Percentiles rank a stretch among this genome's conserved stretches.
phyloP scores from a whole-genome alignment of 2,888 invertebrate species.

The Pandemis cinnamomeana region DNA sequence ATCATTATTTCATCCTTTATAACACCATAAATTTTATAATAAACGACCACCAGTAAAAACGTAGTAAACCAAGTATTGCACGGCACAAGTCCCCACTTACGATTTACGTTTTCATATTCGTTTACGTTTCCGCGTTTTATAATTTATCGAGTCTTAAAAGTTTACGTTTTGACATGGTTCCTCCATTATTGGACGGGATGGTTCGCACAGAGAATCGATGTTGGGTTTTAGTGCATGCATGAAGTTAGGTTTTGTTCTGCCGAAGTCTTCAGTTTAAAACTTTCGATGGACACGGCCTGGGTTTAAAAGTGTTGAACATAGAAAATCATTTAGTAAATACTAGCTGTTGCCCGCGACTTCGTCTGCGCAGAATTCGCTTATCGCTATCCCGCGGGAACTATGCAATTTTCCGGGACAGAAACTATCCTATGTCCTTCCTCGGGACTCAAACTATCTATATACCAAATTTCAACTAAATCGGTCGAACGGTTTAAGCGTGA shows the following conservation, averaged over 20 bases:
- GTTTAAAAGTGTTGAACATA: background rate
- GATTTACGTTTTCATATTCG: slow-evolving; percentile 50
- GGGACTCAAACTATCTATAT: too few relatives aligned
- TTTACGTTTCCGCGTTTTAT: slow-evolving; percentile 25
- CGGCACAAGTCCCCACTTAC: slow-evolving; percentile 56
- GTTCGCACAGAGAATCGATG: background rate
- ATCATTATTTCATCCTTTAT: slow-evolving; percentile 80
- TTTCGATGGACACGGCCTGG: background rate
- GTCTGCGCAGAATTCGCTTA: too few relatives aligned
- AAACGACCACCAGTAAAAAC: slow-evolving; percentile 75
- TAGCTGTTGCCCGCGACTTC: too few relatives aligned
- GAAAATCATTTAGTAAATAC: too few relatives aligned
- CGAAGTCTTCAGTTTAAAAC: background rate
- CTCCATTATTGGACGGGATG: slow-evolving; percentile 14
- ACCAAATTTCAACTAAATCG: too few relatives aligned
- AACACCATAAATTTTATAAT: slow-evolving; percentile 80
- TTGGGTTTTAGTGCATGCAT: background rate
- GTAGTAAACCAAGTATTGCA: slow-evolving; percentile 71
- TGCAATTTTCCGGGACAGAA: too few relatives aligned
- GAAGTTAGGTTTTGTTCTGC: background rate
- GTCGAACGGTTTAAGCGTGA: too few relatives aligned
- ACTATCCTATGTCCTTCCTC: too few relatives aligned
- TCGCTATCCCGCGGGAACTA: too few relatives aligned
- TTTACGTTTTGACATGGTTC: slow-evolving; percentile 14
- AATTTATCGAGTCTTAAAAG: slow-evolving; percentile 30